phyloP scores from a whole-genome alignment of 2,888 invertebrate genomes.

The Embidobia sp. region DNA sequence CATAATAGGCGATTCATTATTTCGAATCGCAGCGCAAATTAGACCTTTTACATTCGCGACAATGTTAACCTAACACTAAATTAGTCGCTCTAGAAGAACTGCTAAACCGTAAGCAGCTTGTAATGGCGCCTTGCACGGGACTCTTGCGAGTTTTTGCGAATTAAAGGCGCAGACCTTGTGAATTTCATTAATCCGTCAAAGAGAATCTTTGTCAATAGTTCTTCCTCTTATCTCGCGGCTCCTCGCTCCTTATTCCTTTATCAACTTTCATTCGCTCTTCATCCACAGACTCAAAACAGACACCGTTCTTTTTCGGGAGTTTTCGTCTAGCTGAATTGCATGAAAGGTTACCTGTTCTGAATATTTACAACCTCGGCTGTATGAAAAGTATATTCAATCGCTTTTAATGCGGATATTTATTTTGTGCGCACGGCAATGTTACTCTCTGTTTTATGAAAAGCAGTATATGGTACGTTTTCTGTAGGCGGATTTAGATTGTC shows the following conservation, averaged over 20 bases:
- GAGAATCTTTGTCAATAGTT: constrained; percentile 58
- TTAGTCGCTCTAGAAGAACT: constrained; percentile 10
- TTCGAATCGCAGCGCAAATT: constrained; percentile 45
- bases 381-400: no score
- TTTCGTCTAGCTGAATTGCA: constrained; percentile 45
- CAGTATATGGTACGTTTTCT: no score
- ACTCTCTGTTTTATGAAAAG: no score
- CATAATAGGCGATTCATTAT: constrained; percentile 56
- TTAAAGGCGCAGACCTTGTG: constrained; percentile 43
- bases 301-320: constrained; percentile 49
- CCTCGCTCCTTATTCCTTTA: constrained; percentile 40
- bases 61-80: constrained; percentile 38
- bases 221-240: constrained; percentile 32
- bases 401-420: no score
- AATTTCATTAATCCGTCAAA: constrained; percentile 62
- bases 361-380: no score
- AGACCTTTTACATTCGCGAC: constrained; percentile 35
- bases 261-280: constrained; percentile 54
- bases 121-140: constrained; percentile 23
- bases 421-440: no score
- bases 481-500: no score
- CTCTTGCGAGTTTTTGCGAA: constrained; percentile 38
- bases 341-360: constrained; percentile 51
- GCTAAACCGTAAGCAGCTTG: constrained; percentile 42
- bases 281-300: constrained; percentile 47